phyloP scores from a whole-genome alignment of 2,888 invertebrate genomes.

The Tetragonisca angustula region DNA sequence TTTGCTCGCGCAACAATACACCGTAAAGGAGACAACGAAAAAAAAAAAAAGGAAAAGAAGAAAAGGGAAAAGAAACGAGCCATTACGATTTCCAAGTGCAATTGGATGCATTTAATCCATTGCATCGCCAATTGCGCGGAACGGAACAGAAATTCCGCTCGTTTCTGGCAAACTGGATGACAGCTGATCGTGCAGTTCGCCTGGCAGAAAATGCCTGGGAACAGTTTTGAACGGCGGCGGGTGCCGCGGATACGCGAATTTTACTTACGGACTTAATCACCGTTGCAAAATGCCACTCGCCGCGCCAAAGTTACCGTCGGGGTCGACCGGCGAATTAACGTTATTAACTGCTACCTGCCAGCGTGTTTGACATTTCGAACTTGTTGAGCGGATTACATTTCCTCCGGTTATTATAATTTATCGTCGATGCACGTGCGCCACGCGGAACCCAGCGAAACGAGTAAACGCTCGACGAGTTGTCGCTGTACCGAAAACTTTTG shows the following conservation, averaged over 20 bases:
- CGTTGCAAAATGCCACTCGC: constrained; percentile 53
- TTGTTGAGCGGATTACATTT: constrained; percentile 49
- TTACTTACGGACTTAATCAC: constrained; percentile 66
- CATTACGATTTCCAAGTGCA: constrained; percentile 58
- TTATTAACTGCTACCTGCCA: constrained; percentile 59
- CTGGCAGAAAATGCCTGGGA: constrained; percentile 59
- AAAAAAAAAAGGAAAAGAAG: not conserved
- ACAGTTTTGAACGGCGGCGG: constrained; percentile 49
- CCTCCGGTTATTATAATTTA: constrained; percentile 51
- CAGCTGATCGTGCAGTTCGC: constrained; percentile 67
- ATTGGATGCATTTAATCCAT: constrained; percentile 74
- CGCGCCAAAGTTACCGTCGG: constrained; percentile 38
- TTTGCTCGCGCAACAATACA: not conserved
- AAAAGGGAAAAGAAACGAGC: constrained; percentile 21
- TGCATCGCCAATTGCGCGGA: constrained; percentile 70
- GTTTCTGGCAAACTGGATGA: constrained; percentile 66
- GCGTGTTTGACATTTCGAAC: constrained; percentile 60
- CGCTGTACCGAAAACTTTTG: not conserved
- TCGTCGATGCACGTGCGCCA: constrained; percentile 12
- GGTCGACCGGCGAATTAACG: constrained; percentile 51
- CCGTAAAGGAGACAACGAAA: not conserved
- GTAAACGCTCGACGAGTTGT: not conserved
- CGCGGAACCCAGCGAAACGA: not conserved
- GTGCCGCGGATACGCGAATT: constrained; percentile 49
- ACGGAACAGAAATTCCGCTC: constrained; percentile 59